Conservation (phyloP, 2,888 invertebrate species). For the Bimastos eiseni region DNA sequence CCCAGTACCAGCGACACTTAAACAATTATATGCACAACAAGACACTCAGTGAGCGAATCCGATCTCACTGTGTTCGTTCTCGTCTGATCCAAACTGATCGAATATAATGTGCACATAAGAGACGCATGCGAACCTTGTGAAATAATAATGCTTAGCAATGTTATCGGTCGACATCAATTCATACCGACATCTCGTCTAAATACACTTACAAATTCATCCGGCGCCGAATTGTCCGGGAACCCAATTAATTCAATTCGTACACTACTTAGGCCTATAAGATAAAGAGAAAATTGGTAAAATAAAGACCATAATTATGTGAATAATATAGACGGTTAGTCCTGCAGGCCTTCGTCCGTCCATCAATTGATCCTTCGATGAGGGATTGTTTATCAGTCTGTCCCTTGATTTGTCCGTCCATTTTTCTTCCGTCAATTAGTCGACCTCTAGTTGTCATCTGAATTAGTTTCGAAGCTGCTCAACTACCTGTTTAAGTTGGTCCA, state of each 20-base stretch:
- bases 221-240: no score
- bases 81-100: no score
- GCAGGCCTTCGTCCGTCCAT: neutral
- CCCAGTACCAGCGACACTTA: slow-evolving; percentile 36
- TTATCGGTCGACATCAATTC: neutral
- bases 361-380: neutral
- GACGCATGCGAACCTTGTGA: neutral
- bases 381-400: neutral
- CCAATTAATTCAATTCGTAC: no score
- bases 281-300: no score
- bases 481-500: slow-evolving; percentile 16
- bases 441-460: neutral
- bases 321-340: neutral
- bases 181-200: no score
- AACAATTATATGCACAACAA: slow-evolving; percentile 54
- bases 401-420: neutral
- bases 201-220: no score
- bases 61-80: neutral
- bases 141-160: neutral
- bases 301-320: neutral
- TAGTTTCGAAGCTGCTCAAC: neutral
- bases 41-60: neutral
- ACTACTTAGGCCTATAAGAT: no score
- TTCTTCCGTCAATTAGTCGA: neutral
- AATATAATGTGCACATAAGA: no score